Percentiles rank a stretch among this genome's conserved stretches.
These are phyloP conservation scores for Silurus meridionalis DNA, from an alignment of 2,113 vertebrate species.

Conservation along the genomic window DNA sequence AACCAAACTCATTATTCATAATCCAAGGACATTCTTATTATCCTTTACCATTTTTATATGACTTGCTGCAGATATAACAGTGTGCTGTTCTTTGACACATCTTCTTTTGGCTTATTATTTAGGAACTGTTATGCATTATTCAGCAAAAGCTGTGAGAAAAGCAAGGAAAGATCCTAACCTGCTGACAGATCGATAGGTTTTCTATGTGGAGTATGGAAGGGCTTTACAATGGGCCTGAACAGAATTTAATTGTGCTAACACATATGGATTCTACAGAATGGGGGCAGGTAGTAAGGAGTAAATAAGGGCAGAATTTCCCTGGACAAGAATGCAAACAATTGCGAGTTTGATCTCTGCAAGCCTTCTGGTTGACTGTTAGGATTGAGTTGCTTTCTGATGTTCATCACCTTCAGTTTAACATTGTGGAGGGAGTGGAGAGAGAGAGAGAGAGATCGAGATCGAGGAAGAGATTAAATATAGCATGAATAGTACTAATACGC, in stretches of 20 bases:
- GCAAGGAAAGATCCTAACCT: not conserved
- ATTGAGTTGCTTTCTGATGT: not conserved
- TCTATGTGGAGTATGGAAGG: not conserved
- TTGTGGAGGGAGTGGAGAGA: not conserved
- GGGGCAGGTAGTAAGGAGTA: not conserved
- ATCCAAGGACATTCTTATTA: not conserved
- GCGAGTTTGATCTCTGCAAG: not conserved
- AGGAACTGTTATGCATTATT: not conserved
- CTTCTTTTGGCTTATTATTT: not conserved
- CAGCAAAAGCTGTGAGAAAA: not conserved
- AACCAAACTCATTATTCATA: not conserved
- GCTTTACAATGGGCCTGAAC: not conserved
- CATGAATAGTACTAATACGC: constrained; percentile 18
- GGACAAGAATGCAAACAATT: not conserved
- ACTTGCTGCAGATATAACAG: not conserved
- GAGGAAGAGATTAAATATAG: not conserved
- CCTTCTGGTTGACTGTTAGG: not conserved
- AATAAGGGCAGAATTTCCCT: not conserved
- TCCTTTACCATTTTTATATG: not conserved
- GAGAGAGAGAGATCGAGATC: not conserved
- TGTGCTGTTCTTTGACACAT: not conserved
- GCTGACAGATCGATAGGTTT: not conserved
- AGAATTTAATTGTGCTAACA: not conserved
- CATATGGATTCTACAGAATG: not conserved
- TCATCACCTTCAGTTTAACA: not conserved